Conservation (phyloP, 2,113 vertebrate species). For the Bettongia penicillata region DNA sequence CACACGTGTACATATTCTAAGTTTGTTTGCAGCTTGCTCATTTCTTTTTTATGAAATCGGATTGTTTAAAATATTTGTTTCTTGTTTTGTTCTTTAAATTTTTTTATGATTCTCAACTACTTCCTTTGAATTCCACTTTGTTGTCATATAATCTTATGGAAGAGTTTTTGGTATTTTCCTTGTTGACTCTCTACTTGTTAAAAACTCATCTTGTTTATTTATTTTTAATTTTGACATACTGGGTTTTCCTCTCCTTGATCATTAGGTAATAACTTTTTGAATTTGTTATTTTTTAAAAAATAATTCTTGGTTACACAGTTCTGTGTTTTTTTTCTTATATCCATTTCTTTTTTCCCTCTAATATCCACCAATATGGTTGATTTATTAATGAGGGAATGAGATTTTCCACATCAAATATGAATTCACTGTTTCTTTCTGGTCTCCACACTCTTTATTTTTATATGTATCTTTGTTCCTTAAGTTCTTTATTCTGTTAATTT, state of each 20-base stretch:
- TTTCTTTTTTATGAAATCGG: not conserved
- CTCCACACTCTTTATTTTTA: not conserved
- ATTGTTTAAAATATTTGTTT: not conserved
- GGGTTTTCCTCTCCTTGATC: not conserved
- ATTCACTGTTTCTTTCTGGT: not conserved
- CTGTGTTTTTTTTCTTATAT: not conserved
- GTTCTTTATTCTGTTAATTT: not conserved
- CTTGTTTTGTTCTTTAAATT: not conserved
- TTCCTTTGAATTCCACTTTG: not conserved
- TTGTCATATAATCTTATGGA: not conserved
- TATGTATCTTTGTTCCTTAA: not conserved
- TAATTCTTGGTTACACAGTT: not conserved
- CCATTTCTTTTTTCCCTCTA: not conserved
- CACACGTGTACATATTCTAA: not conserved
- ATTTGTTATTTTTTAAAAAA: not conserved
- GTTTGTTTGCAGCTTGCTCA: too few relatives aligned
- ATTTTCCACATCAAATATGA: not conserved
- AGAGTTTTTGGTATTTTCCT: not conserved
- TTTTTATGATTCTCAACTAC: not conserved
- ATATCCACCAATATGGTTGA: not conserved
- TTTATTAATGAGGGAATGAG: not conserved
- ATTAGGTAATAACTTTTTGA: not conserved
- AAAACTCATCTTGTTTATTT: not conserved
- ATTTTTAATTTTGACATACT: not conserved
- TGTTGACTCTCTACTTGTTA: not conserved